These are phyloP conservation scores for Alfaro cultratus DNA, from an alignment of 2,797 vertebrate species.

Conservation along the genomic window DNA sequence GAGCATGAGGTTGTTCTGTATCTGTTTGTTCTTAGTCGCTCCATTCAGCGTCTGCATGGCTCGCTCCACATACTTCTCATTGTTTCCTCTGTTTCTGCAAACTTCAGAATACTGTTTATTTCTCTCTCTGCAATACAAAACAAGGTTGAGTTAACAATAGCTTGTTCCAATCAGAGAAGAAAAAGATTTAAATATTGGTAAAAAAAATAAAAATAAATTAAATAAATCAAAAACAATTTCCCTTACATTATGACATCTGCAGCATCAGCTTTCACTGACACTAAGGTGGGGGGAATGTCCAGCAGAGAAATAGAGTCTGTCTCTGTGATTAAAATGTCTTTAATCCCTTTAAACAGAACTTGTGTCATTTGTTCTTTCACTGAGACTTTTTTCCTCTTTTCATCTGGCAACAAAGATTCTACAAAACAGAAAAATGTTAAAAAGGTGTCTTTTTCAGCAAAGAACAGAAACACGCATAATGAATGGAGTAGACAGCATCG, in stretches of 20 bases:
- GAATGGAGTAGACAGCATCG: neutral
- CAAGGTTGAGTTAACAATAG: neutral
- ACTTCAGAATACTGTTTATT: conserved; percentile 79
- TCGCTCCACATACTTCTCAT: conserved; percentile 83
- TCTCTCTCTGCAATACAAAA: conserved; percentile 69
- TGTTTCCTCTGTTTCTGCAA: conserved; percentile 80
- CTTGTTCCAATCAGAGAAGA: neutral
- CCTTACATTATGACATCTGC: conserved; percentile 79
- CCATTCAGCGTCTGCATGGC: conserved; percentile 86
- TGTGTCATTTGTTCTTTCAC: conserved; percentile 73
- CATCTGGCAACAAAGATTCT: conserved; percentile 68
- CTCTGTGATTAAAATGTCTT: conserved; percentile 81
- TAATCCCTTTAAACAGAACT: conserved; percentile 75
- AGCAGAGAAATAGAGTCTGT: conserved; percentile 84
- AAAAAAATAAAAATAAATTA: no score
- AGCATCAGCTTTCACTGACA: conserved; percentile 82
- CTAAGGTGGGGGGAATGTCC: conserved; percentile 74
- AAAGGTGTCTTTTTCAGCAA: neutral
- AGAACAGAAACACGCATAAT: neutral
- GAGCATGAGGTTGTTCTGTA: conserved; percentile 81
- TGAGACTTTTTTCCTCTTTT: conserved; percentile 62
- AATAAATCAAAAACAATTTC: conserved; percentile 28
- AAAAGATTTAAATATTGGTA: neutral
- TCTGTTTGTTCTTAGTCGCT: conserved; percentile 84
- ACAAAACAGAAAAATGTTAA: neutral